Evolutionary conservation across 2,113 vertebrate species (phyloP), one percentile per base, ranked within the genome.

Genomic region (Cervus canadensis): DNA sequence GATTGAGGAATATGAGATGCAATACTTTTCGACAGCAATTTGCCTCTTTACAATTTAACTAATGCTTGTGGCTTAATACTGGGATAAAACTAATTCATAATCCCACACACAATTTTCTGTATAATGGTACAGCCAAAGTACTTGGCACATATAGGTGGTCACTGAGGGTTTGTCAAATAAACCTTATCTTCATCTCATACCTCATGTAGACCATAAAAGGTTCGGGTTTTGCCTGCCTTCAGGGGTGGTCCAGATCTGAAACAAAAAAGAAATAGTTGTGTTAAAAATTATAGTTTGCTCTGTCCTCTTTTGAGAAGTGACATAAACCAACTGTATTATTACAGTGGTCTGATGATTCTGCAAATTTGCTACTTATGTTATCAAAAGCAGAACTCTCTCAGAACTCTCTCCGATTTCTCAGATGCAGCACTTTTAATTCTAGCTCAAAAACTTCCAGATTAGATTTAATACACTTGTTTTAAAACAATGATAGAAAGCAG

Each of bases 131-230:
- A 23, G 45, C 43, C 91, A 82, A 14, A 17, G 30, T 6, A 23
- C 85, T 14, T 19, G 79, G 92, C 30, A 86, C 17, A 19, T 0
- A 25, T 21, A 56, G n/a, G 60, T 67, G 48, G 45, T 62, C 89
- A 52, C 0, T 6, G 17, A 40, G 11, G 48, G 59, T 62, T 40
- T 86, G 54, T 36, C 19, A 26, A 11, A 52, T 17, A 10, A 21
- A 16, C 33, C 67, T 12, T 8, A 59, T 52, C 48, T 62, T 82
- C 67, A 85, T 25, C 36, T 96, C 84, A 50, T 99, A 99, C 99
- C 99, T 99, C 98, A 98, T 99, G 99, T 62, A 99, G 98, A 86
- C 99, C 99, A 96, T 99, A 99, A 98, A 99, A 99, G 78, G 99
- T 23, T 25, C 99, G 99, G 64, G 98, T 99, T 99, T 99, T 99